These are phyloP conservation scores for Xenops minutus DNA, from an alignment of 2,797 vertebrate species.

Conservation along the genomic window DNA sequence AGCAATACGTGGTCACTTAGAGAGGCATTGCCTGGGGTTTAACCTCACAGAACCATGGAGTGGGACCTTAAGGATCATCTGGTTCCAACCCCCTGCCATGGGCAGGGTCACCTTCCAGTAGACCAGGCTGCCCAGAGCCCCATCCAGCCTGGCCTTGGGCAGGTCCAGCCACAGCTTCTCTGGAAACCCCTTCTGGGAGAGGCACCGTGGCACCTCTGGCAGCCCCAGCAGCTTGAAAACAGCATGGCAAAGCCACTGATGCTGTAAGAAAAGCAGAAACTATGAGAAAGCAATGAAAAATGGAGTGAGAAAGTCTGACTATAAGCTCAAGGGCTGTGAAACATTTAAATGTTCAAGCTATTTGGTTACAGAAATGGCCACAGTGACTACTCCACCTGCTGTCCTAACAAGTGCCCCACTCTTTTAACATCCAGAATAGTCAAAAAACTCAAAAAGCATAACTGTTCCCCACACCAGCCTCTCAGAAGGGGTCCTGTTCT, in stretches of 20 bases:
- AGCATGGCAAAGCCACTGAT: neutral
- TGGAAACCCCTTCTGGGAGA: rapidly evolving
- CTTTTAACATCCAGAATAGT: neutral
- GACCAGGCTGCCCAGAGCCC: neutral
- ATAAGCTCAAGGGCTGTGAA: neutral
- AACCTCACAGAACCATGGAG: neutral
- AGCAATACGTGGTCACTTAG: too few species aligned
- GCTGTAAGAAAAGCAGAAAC: neutral
- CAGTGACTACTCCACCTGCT: rapidly evolving
- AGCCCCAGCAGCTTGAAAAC: neutral
- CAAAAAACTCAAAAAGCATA: rapidly evolving
- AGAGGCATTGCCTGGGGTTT: neutral
- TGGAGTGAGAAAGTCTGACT: neutral
- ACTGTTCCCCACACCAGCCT: rapidly evolving
- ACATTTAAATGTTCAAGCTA: neutral
- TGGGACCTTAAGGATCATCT: too few species aligned
- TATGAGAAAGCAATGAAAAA: neutral
- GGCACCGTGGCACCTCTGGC: too few species aligned
- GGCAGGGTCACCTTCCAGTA: neutral
- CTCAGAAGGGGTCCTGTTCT: neutral
- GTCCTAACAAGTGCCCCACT: rapidly evolving
- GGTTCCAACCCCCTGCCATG: neutral
- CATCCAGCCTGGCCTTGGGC: neutral
- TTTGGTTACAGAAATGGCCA: neutral
- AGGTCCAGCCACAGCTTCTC: neutral